Evolutionary conservation across 64 coral and sea anemone species (phyloP).

Genomic region (Catalaphyllia jardinei): DNA sequence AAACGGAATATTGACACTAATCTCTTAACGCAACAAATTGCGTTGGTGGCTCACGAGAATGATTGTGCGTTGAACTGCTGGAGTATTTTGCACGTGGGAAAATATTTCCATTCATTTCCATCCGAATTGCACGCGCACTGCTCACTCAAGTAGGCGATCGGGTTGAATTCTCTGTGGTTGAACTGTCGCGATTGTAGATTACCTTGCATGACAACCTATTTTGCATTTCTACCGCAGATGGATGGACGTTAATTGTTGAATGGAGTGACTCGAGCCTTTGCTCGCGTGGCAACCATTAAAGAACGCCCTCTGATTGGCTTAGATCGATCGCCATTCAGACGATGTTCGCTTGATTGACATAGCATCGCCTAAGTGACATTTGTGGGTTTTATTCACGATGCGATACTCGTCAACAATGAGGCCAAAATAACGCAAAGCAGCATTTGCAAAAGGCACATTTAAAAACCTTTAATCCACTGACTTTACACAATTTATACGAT

Average conservation of each 20-base stretch:
- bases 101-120: too few species aligned
- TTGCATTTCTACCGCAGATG: conserved; percentile 41
- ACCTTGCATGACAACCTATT: conserved; percentile 35
- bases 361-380: background rate
- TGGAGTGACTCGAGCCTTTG: conserved; percentile 36
- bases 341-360: conserved; percentile 13
- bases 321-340: conserved; percentile 4
- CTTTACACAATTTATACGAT: background rate
- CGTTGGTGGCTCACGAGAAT: conserved; percentile 20
- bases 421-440: background rate
- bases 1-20: conserved; percentile 46
- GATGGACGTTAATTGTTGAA: conserved; percentile 37
- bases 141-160: background rate
- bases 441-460: background rate
- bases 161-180: background rate
- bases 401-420: background rate
- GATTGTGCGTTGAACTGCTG: background rate
- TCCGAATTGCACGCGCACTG: background rate
- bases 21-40: background rate
- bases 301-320: conserved; percentile 5
- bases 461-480: background rate
- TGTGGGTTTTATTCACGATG: conserved; percentile 12
- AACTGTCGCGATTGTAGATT: background rate
- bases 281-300: conserved; percentile 51
- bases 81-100: background rate